Evolutionary conservation across 2,888 invertebrate species (phyloP).

Genomic region (Drepanosiphum platanoidis): DNA sequence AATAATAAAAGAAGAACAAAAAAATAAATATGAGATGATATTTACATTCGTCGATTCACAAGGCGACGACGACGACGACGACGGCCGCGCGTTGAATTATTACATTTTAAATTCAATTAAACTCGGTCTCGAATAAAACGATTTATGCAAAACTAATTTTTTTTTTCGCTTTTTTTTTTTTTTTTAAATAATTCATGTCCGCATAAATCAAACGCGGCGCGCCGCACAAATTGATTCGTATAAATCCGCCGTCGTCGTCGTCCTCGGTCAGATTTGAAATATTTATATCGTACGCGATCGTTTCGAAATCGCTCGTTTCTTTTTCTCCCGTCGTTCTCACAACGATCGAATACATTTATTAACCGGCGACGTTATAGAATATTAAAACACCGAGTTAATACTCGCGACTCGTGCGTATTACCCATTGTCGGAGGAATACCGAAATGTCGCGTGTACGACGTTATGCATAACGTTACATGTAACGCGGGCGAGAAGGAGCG

Average conservation of each 20-base stretch:
- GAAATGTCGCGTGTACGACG: too few species aligned
- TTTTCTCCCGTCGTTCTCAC: too few species aligned
- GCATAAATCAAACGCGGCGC: not conserved
- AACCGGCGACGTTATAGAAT: too few species aligned
- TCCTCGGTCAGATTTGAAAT: not conserved
- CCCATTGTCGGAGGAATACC: too few species aligned
- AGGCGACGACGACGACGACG: not conserved
- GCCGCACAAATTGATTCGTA: not conserved
- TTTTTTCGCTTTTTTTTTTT: not conserved
- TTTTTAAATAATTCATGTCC: not conserved
- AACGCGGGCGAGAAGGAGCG: too few species aligned
- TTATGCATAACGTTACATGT: too few species aligned
- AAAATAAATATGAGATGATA: not conserved
- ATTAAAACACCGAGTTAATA: too few species aligned
- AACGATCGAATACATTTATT: too few species aligned
- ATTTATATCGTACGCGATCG: not conserved
- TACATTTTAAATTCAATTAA: not conserved
- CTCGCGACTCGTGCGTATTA: too few species aligned
- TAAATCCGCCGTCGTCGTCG: not conserved
- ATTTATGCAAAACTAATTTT: not conserved
- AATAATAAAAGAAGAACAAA: too few species aligned
- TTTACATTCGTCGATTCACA: not conserved
- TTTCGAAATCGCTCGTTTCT: too few species aligned
- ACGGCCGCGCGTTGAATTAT: not conserved
- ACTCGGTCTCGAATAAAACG: not conserved